phyloP scores from a whole-genome alignment of 30 jellyfish, hydroid and myxozoan genomes.

The Turritopsis rubra region DNA sequence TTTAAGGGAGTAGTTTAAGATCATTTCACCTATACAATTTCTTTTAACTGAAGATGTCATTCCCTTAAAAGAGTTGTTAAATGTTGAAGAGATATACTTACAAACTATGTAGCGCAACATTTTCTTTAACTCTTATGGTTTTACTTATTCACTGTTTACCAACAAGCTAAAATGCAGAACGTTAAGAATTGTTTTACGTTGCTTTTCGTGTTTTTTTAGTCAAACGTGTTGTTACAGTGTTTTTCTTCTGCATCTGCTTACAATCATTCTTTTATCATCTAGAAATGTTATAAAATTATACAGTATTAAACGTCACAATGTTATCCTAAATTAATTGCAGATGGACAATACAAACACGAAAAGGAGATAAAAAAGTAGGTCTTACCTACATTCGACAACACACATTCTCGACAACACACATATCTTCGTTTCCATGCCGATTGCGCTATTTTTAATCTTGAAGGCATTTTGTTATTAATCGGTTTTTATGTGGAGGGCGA shows the following conservation, averaged over 20 bases:
- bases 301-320: background rate
- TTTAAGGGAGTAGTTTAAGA: too few species aligned
- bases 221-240: background rate
- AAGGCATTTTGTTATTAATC: too few species aligned
- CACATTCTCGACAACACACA: background rate
- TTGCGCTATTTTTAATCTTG: background rate
- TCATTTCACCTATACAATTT: background rate
- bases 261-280: background rate
- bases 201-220: background rate
- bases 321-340: background rate
- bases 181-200: too few species aligned
- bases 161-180: too few species aligned
- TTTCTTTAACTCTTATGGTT: background rate
- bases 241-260: background rate
- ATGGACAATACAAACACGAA: background rate
- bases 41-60: background rate
- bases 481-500: too few species aligned
- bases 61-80: background rate
- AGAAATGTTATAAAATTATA: background rate
- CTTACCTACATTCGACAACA: background rate
- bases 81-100: background rate
- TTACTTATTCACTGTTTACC: too few species aligned
- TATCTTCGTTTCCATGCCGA: background rate
- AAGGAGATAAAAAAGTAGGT: background rate
- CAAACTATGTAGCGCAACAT: background rate